Conservation (phyloP, 1,140 invertebrate species). For the Mycetomoellerius zeteki region DNA sequence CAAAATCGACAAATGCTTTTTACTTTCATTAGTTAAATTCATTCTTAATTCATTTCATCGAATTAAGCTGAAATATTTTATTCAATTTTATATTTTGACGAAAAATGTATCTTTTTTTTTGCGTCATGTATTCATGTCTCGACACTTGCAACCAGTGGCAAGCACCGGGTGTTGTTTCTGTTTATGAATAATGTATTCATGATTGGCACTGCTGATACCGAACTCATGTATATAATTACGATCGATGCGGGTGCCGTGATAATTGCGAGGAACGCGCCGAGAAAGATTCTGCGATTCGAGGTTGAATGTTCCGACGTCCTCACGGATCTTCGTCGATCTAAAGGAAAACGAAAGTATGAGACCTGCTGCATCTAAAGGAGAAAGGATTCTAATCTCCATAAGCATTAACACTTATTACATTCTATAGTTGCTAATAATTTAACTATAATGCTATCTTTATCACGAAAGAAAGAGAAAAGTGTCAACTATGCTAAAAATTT, state of each 20-base stretch:
- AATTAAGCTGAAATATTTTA: background rate
- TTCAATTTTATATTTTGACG: background rate
- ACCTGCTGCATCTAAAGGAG: background rate
- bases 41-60: background rate
- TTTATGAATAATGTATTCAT: conserved; percentile 84
- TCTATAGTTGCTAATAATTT: no score
- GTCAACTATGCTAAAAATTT: no score
- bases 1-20: background rate
- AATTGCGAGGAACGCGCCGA: conserved; percentile 73
- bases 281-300: conserved; percentile 59
- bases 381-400: background rate
- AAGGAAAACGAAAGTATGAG: conserved; percentile 16
- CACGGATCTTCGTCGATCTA: conserved; percentile 26
- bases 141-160: conserved; percentile 39
- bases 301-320: conserved; percentile 26
- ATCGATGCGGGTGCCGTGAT: conserved; percentile 73
- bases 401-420: background rate
- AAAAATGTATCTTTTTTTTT: background rate
- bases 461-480: background rate
- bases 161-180: conserved; percentile 69
- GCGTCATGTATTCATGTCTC: background rate
- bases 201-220: conserved; percentile 79
- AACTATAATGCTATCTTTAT: background rate
- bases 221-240: conserved; percentile 77
- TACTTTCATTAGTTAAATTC: background rate